Evolutionary conservation across 1,140 invertebrate species (phyloP).

Genomic region (Drosophila athabasca): DNA sequence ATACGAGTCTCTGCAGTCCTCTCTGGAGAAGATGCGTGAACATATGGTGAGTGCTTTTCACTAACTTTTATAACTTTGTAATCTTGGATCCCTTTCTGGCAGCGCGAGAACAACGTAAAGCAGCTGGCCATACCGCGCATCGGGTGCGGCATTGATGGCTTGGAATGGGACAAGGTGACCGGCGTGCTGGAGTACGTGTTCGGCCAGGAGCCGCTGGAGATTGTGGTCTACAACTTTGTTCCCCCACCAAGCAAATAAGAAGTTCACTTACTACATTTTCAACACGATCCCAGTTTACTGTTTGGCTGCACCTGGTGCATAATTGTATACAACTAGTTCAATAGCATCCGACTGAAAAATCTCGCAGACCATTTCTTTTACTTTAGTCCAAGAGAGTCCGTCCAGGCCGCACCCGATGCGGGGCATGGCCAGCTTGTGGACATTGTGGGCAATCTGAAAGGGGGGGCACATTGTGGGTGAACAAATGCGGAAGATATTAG

Average conservation of each 20-base stretch:
- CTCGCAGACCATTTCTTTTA: slow-evolving; percentile 84
- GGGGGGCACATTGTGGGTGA: neutral
- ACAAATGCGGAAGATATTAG: neutral
- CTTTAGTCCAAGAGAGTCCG: slow-evolving; percentile 85
- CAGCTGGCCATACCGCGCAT: slow-evolving; percentile 87
- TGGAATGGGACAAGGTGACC: slow-evolving; percentile 86
- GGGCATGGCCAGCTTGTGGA: slow-evolving; percentile 86
- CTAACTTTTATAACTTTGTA: neutral
- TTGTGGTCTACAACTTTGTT: slow-evolving; percentile 85
- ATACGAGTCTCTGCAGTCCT: slow-evolving; percentile 83
- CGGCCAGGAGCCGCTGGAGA: slow-evolving; percentile 83
- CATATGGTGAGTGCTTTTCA: slow-evolving; percentile 75
- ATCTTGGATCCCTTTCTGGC: slow-evolving; percentile 38
- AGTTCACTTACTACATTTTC: no score
- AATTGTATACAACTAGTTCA: slow-evolving; percentile 84
- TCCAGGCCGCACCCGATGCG: slow-evolving; percentile 88
- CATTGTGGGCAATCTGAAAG: slow-evolving; percentile 71
- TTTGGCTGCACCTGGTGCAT: slow-evolving; percentile 42
- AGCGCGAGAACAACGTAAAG: slow-evolving; percentile 82
- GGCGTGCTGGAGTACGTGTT: slow-evolving; percentile 85
- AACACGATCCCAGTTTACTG: slow-evolving; percentile 16
- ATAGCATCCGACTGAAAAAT: slow-evolving; percentile 84
- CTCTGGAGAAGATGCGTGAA: slow-evolving; percentile 83
- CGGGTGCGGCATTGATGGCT: slow-evolving; percentile 87
- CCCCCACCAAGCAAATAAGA: slow-evolving; percentile 47